Evolutionary conservation across 2,797 vertebrate species (phyloP), one percentile per base, ranked within the genome.

Genomic region (Diplodus sargus): DNA sequence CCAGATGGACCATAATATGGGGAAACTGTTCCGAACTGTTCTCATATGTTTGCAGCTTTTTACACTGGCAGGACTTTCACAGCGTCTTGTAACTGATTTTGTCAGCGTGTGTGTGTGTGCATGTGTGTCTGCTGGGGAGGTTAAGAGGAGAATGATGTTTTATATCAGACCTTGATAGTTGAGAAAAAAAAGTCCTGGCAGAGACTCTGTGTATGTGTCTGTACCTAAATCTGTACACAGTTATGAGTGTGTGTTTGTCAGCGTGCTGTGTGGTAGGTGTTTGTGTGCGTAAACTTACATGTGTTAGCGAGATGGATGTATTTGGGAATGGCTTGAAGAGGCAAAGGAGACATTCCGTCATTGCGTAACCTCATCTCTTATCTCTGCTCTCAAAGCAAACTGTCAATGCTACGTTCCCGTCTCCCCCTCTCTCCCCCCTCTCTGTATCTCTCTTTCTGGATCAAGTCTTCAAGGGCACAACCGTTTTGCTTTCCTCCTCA

Each of bases 11-110:
- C 78, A 86, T 85, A 90, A 90, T 89, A 83, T 91, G 81, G 86
- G 85, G 84, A 92, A 89, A 90, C 85, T 91, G 86, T 82, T 90
- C 84, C 82, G 82, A 82, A 83, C 85, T 91, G 83, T 87, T 89
- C 82, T 89, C 83, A 90, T 89, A 81, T 93, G 86, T 91, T 90
- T 91, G 85, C 86, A 91, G 74, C 83, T 85, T 93, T 87, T 91
- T 81, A 87, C 70, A 82, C 82, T 88, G 87, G 87, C 86, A 90
- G 81, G 78, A 82, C 72, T 84, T 89, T 90, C 81, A 86, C 76
- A 89, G 70, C 83, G 70, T 47, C 82, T 81, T 88, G 84, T 89
- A 86, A 87, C 83, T 82, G 88, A 87, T 82, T 89, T 83, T 90
- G 87, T 92, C 85, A 73, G 75, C 82, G 79, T 84, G 76, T 79